A percentile compares a stretch with the other conserved stretches of the same genome.
phyloP scores from a whole-genome alignment of 1,140 invertebrate genomes.

The Trichonephila inaurata region DNA sequence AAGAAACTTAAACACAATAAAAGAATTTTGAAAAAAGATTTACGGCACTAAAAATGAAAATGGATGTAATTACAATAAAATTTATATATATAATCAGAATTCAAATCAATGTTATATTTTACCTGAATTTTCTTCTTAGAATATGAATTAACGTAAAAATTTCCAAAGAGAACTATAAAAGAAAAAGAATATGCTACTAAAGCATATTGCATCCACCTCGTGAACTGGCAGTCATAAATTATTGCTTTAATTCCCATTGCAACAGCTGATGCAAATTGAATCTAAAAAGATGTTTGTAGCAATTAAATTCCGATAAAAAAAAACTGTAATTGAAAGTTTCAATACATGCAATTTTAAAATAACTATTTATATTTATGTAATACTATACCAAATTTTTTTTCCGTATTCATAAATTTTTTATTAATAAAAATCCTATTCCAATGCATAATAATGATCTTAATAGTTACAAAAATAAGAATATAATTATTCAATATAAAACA shows the following conservation, averaged over 20 bases:
- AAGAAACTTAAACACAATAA: background rate
- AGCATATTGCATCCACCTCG: conserved; percentile 96
- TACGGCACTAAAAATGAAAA: background rate
- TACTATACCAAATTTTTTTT: too few relatives aligned
- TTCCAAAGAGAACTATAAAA: conserved; percentile 94
- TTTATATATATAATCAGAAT: background rate
- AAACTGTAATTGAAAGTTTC: too few relatives aligned
- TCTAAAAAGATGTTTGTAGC: conserved; percentile 81
- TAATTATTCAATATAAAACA: too few relatives aligned
- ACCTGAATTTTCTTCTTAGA: conserved; percentile 80
- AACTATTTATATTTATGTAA: too few relatives aligned
- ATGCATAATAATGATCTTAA: too few relatives aligned
- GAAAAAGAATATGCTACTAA: conserved; percentile 94
- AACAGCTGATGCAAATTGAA: conserved; percentile 93
- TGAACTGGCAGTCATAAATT: conserved; percentile 91
- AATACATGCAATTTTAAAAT: too few relatives aligned
- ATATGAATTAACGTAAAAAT: conserved; percentile 93
- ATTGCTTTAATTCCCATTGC: conserved; percentile 91
- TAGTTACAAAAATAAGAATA: too few relatives aligned
- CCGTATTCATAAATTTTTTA: too few relatives aligned
- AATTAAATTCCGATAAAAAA: background rate
- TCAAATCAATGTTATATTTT: background rate
- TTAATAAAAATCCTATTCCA: too few relatives aligned
- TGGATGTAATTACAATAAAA: background rate
- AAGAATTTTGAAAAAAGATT: background rate